Conservation (phyloP, 2,113 vertebrate genomes). For the Rhegmatorhina hoffmannsi region DNA sequence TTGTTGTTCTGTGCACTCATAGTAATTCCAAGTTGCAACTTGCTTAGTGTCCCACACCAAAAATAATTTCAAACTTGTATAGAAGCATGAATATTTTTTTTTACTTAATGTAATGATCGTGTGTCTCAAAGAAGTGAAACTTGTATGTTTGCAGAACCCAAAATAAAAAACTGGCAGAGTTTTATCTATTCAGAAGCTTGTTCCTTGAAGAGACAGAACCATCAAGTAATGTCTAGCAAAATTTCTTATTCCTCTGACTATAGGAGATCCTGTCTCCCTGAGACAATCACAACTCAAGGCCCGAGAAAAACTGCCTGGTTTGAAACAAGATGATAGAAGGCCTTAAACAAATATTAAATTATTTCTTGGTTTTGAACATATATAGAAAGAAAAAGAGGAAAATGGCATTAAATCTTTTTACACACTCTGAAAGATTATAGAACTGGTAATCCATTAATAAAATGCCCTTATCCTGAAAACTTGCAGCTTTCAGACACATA, state of each 20-base stretch:
- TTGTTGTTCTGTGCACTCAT: neutral
- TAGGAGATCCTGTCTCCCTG: neutral
- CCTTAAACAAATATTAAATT: neutral
- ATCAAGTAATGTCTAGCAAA: neutral
- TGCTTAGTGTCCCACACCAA: neutral
- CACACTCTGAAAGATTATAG: neutral
- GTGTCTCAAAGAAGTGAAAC: accelerated
- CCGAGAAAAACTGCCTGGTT: neutral
- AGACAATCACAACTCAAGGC: neutral
- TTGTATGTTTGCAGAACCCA: accelerated
- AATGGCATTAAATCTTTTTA: neutral
- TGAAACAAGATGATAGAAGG: neutral
- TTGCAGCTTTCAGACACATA: accelerated
- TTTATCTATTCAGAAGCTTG: neutral
- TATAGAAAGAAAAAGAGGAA: neutral
- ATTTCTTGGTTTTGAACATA: neutral
- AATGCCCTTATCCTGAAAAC: neutral
- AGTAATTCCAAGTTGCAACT: neutral
- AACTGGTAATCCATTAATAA: neutral
- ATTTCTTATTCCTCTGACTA: neutral
- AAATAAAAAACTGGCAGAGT: neutral
- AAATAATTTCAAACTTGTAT: neutral
- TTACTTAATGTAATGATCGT: neutral
- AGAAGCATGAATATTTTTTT: neutral
- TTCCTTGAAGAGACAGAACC: neutral